phyloP scores from a whole-genome alignment of 2,113 vertebrate species.

The Serinus canaria region DNA sequence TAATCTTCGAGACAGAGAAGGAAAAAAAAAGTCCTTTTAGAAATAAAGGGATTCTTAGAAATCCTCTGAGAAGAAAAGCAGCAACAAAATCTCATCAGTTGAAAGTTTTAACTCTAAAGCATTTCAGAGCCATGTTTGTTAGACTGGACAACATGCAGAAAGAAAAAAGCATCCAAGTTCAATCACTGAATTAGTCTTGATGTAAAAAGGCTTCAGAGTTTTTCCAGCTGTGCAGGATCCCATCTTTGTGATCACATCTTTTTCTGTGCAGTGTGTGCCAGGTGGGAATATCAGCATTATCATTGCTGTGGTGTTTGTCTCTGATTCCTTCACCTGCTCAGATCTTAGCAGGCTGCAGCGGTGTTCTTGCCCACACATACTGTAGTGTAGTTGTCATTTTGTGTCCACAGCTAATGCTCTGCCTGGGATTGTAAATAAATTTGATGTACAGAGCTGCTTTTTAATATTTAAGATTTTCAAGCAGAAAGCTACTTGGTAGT shows the following conservation, averaged over 20 bases:
- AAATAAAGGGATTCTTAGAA: background rate
- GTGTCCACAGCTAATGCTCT: background rate
- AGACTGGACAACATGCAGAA: background rate
- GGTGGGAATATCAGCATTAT: background rate
- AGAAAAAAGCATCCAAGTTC: background rate
- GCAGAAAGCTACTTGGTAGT: background rate
- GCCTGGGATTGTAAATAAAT: background rate
- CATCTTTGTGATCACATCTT: background rate
- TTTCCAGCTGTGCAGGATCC: background rate
- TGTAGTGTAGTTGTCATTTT: background rate
- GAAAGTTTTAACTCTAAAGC: background rate
- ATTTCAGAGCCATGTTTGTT: background rate
- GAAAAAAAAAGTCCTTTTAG: background rate
- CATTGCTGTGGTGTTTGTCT: background rate
- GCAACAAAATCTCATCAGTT: background rate
- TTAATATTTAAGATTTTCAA: background rate
- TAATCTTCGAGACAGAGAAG: background rate
- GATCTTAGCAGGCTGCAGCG: background rate
- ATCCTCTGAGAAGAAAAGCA: background rate
- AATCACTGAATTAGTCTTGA: background rate
- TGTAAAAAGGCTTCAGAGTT: background rate
- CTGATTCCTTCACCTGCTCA: background rate
- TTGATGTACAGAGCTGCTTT: background rate
- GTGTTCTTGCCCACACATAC: background rate
- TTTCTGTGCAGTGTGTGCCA: background rate